phyloP scores from a whole-genome alignment of 2,113 vertebrate species.

The Forbesichthys papilliferus region DNA sequence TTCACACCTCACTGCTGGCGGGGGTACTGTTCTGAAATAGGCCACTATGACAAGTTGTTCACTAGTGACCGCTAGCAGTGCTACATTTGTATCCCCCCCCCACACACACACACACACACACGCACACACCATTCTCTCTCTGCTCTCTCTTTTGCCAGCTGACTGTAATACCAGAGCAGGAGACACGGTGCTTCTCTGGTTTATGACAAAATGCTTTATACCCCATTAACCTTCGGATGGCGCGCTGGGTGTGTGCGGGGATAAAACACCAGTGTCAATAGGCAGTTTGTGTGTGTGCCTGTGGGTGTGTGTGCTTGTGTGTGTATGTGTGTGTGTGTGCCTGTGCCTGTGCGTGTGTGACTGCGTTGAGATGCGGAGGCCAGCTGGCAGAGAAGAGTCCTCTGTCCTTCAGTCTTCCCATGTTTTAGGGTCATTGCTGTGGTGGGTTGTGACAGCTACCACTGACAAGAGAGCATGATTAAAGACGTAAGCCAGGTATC shows the following conservation, averaged over 20 bases:
- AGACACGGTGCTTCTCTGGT: conserved; percentile 54
- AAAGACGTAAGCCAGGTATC: conserved; percentile 42
- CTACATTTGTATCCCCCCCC: conserved; percentile 11
- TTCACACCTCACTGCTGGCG: conserved; percentile 23
- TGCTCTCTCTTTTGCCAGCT: conserved; percentile 46
- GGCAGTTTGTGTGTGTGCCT: conserved; percentile 9
- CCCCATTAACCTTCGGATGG: conserved; percentile 71
- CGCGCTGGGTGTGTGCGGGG: conserved; percentile 54
- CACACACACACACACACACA: too few species aligned
- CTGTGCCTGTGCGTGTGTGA: conserved; percentile 25
- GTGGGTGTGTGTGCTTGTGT: neutral
- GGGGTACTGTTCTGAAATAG: conserved; percentile 54
- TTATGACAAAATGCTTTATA: conserved; percentile 72
- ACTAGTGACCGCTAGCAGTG: conserved; percentile 52
- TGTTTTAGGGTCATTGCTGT: conserved; percentile 61
- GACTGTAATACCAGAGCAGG: conserved; percentile 36
- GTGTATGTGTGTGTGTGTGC: neutral
- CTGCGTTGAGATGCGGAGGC: conserved; percentile 22
- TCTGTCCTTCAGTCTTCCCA: conserved; percentile 60
- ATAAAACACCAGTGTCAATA: conserved; percentile 55
- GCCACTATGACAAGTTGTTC: conserved; percentile 65
- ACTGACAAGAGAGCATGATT: conserved; percentile 68
- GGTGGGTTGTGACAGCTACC: conserved; percentile 48
- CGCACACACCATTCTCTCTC: conserved; percentile 15
- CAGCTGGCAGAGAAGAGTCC: conserved; percentile 23